These are phyloP conservation scores for Aporophyla lueneburgensis DNA, from an alignment of 2,888 invertebrate species.

Conservation along the genomic window DNA sequence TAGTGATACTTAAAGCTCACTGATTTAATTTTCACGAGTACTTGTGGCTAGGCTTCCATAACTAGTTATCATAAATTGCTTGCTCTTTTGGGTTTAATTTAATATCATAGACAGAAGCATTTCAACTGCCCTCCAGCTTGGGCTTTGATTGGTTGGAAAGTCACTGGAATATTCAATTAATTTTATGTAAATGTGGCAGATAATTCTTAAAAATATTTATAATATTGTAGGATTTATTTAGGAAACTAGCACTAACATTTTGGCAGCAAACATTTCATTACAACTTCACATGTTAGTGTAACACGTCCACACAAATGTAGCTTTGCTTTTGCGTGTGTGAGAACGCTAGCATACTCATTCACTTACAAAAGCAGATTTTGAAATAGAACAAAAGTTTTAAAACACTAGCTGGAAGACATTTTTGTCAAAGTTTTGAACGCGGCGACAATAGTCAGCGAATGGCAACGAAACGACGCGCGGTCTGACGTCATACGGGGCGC, in stretches of 20 bases:
- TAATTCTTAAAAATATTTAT: neutral
- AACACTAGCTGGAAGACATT: conserved; percentile 35
- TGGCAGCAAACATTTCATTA: neutral
- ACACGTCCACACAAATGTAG: conserved; percentile 8
- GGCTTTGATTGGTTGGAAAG: conserved; percentile 23
- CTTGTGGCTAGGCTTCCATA: conserved; percentile 8
- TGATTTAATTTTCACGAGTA: conserved; percentile 47
- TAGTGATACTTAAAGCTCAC: conserved; percentile 32
- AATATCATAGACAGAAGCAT: conserved; percentile 33
- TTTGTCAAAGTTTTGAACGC: conserved; percentile 55
- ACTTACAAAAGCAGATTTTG: conserved; percentile 31
- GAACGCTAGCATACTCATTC: conserved; percentile 30
- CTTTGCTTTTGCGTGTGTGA: conserved; percentile 24
- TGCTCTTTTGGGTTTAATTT: conserved; percentile 42
- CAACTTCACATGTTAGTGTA: neutral
- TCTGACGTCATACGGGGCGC: conserved; percentile 67
- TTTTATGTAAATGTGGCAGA: neutral
- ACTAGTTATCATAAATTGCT: conserved; percentile 33
- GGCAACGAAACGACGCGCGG: conserved; percentile 19
- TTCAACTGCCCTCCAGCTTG: conserved; percentile 6
- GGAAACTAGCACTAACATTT: neutral
- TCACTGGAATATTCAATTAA: conserved; percentile 15
- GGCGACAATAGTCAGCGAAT: conserved; percentile 32
- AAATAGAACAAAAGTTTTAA: conserved; percentile 49
- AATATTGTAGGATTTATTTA: neutral